A percentile compares a stretch with the other conserved stretches of the same genome.
Evolutionary conservation across 2,888 invertebrate species (phyloP).

Genomic region (Cancer borealis): DNA sequence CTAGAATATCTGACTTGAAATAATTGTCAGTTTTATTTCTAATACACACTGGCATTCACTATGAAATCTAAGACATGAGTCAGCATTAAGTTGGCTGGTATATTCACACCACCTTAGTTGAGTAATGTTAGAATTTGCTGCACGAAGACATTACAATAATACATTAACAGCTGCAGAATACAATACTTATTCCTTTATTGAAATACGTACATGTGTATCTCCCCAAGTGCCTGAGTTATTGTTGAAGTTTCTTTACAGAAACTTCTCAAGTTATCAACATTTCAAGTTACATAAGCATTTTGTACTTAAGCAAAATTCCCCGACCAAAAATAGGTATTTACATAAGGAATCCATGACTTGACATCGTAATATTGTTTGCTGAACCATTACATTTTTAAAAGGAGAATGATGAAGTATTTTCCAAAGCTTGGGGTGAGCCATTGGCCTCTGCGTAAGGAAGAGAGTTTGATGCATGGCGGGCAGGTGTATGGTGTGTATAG

Average conservation of each 20-base stretch:
- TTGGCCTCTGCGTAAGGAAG: not conserved
- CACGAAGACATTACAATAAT: not conserved
- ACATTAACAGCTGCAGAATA: not conserved
- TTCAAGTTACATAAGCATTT: not conserved
- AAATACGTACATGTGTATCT: not conserved
- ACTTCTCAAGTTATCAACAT: not conserved
- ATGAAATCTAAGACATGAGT: not conserved
- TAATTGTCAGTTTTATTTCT: too few relatives aligned
- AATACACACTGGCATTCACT: not conserved
- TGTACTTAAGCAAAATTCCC: not conserved
- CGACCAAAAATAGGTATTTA: not conserved
- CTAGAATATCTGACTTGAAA: not conserved
- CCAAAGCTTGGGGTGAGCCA: not conserved
- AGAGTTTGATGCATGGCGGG: not conserved
- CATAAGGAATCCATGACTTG: not conserved
- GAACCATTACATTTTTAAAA: not conserved
- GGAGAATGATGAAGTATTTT: not conserved
- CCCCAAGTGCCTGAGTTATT: constrained; percentile 12
- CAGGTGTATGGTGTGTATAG: not conserved
- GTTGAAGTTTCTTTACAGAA: not conserved
- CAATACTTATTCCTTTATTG: not conserved
- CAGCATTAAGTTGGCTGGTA: not conserved
- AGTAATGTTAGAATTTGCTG: not conserved
- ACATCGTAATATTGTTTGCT: not conserved
- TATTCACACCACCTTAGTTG: not conserved